Evolutionary conservation across 2,888 invertebrate species (phyloP).

Genomic region (Cheilosia impressa): DNA sequence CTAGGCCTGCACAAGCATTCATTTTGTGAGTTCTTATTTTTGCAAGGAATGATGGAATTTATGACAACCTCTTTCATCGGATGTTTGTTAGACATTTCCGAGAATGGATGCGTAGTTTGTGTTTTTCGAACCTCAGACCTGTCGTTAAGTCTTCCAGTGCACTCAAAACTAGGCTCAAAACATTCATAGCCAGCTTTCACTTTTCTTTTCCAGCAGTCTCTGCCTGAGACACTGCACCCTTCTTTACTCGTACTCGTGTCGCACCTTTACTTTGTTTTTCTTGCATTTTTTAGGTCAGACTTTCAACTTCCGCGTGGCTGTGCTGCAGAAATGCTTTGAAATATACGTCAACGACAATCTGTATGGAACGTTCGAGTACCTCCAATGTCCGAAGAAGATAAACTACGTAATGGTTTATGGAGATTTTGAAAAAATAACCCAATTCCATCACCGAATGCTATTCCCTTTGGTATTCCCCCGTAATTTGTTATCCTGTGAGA

Average conservation of each 20-base stretch:
- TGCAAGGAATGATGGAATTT: too few species aligned
- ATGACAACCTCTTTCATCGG: too few species aligned
- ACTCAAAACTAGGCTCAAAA: too few species aligned
- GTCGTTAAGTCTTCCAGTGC: too few species aligned
- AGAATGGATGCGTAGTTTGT: too few species aligned
- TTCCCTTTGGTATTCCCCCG: constrained; percentile 82
- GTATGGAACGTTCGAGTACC: constrained; percentile 82
- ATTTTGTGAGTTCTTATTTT: too few species aligned
- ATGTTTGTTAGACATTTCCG: too few species aligned
- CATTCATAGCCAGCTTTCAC: too few species aligned
- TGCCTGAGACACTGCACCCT: neutral
- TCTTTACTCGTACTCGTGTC: neutral
- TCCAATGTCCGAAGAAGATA: constrained; percentile 82
- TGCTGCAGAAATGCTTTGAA: constrained; percentile 82
- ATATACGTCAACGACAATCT: constrained; percentile 83
- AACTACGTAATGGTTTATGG: constrained; percentile 81
- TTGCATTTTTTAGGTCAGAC: constrained; percentile 78
- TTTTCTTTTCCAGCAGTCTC: neutral
- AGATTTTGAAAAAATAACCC: constrained; percentile 83
- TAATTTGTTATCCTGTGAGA: constrained; percentile 80
- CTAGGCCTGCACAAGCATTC: too few species aligned
- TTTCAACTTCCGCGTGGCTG: constrained; percentile 82
- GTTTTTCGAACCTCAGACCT: too few species aligned
- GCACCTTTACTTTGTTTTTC: neutral
- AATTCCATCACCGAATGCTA: constrained; percentile 83